These are phyloP conservation scores for human (Homo sapiens) DNA, from an alignment of 2,113 vertebrate genomes.

Conservation along the genomic window DNA sequence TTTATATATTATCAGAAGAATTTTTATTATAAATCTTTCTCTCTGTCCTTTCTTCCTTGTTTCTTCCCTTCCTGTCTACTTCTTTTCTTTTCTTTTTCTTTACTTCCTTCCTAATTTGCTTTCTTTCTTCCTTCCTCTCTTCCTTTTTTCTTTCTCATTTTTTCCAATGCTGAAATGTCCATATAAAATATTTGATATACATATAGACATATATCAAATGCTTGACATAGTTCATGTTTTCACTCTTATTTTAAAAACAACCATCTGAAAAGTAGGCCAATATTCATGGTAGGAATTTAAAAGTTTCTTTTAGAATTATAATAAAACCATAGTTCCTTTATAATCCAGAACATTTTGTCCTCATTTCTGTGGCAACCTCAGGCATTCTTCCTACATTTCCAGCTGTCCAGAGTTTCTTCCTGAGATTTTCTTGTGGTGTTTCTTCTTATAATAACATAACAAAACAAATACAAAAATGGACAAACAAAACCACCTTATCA, in stretches of 20 bases:
- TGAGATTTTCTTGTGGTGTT: neutral
- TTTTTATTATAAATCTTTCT: neutral
- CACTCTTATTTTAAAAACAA: neutral
- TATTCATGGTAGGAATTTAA: neutral
- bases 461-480: neutral
- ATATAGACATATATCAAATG: no score
- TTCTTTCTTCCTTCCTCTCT: neutral
- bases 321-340: neutral
- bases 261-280: neutral
- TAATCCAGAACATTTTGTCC: neutral
- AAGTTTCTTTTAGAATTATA: neutral
- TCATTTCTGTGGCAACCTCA: neutral
- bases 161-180: neutral
- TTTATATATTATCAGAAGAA: neutral
- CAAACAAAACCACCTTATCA: neutral
- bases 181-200: no score
- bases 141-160: neutral
- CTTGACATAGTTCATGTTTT: neutral
- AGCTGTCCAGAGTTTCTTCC: neutral
- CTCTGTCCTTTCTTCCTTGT: neutral
- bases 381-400: neutral
- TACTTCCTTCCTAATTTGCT: neutral
- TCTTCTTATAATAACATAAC: neutral
- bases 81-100: neutral
- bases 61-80: neutral